Evolutionary conservation across 2,888 invertebrate species (phyloP).

Genomic region (Drosophila cognata): DNA sequence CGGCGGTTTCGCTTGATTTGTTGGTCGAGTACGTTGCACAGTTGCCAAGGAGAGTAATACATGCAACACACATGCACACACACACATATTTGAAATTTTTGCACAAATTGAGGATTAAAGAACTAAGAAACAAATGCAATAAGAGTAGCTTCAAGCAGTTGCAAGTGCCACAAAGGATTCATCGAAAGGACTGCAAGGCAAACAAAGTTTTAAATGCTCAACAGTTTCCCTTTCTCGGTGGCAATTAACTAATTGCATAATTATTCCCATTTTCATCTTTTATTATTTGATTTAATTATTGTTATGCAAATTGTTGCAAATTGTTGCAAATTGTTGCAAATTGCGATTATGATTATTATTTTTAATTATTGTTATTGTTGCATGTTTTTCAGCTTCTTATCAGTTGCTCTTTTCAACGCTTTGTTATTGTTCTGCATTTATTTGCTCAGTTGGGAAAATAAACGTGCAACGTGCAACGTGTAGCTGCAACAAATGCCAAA

Average conservation of each 20-base stretch:
- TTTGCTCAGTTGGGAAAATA: not conserved
- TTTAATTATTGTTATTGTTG: not conserved
- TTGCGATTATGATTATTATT: not conserved
- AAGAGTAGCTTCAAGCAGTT: not conserved
- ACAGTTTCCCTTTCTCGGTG: not conserved
- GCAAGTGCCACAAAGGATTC: not conserved
- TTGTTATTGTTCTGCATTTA: slow-evolving; percentile 15
- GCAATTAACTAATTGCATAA: not conserved
- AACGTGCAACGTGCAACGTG: not conserved
- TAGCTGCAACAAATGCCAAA: slow-evolving; percentile 39
- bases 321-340: not conserved
- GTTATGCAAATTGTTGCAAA: too few species aligned
- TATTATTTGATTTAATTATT: not conserved
- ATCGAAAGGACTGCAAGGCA: not conserved
- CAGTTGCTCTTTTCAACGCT: slow-evolving; percentile 12
- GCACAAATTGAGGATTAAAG: too few species aligned
- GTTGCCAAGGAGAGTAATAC: not conserved
- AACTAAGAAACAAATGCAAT: too few species aligned
- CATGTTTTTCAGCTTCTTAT: not conserved
- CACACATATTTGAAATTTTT: too few species aligned
- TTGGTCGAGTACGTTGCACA: not conserved
- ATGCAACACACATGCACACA: not conserved
- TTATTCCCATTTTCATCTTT: not conserved
- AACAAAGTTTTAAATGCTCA: not conserved
- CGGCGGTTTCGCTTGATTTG: slow-evolving; percentile 17